Conservation (phyloP, 2,797 vertebrate genomes). For the Macropus fuliginosus region DNA sequence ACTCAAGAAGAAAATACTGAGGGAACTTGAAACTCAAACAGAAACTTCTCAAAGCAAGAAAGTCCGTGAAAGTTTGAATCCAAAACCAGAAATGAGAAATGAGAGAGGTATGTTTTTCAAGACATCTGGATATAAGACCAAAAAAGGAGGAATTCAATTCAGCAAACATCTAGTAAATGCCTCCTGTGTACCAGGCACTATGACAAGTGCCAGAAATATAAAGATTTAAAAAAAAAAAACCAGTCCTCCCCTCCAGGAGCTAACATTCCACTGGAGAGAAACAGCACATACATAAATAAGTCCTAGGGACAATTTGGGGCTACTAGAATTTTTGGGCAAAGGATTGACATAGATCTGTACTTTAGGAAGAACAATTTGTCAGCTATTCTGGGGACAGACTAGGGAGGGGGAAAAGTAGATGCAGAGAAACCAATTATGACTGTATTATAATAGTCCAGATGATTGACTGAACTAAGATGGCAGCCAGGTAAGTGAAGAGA, state of each 20-base stretch:
- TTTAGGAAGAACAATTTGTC: neutral
- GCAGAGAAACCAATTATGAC: neutral
- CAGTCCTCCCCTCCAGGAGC: neutral
- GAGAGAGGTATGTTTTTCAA: neutral
- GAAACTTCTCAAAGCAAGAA: neutral
- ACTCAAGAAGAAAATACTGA: neutral
- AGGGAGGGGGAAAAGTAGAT: neutral
- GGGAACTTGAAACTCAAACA: constrained; percentile 2
- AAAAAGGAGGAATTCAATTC: neutral
- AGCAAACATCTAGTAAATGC: neutral
- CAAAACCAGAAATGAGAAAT: constrained; percentile 8
- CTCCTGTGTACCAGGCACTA: neutral
- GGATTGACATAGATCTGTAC: neutral
- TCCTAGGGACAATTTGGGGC: neutral
- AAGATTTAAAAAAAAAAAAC: neutral
- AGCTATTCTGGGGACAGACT: neutral
- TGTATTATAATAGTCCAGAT: neutral
- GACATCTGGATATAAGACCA: neutral
- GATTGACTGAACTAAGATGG: neutral
- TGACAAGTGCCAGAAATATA: neutral
- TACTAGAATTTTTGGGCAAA: neutral
- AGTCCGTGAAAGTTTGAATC: neutral
- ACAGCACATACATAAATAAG: neutral
- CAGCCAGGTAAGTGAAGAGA: neutral
- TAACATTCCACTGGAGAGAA: neutral